A percentile compares a stretch with the other conserved stretches of the same genome.
Conservation (phyloP, 1,140 invertebrate genomes). For the Heterodera schachtii region DNA sequence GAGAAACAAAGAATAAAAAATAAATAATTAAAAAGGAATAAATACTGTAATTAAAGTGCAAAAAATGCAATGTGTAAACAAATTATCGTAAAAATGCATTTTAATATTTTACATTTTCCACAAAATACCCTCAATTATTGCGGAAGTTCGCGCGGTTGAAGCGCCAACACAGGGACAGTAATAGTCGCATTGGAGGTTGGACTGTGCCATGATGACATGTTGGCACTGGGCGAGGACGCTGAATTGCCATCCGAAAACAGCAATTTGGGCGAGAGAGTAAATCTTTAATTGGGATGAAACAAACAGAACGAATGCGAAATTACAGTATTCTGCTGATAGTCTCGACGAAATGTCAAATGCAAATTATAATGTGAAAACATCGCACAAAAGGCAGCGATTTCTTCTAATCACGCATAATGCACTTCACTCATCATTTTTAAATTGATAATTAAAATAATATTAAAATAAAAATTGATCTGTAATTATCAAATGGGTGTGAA, state of each 20-base stretch:
- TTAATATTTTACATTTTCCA: neutral
- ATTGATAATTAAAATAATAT: too few relatives aligned
- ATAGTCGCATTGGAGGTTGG: slow-evolving; percentile 65
- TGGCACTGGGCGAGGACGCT: slow-evolving; percentile 57
- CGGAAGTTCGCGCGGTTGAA: slow-evolving; percentile 61
- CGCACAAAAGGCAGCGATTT: too few relatives aligned
- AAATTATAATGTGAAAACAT: neutral
- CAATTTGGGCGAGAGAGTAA: slow-evolving; percentile 59
- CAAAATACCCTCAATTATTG: slow-evolving; percentile 60
- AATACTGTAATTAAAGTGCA: neutral
- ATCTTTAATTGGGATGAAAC: slow-evolving; percentile 48
- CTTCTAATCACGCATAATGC: too few relatives aligned
- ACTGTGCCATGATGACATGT: slow-evolving; percentile 63
- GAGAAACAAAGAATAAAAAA: neutral
- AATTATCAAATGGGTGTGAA: too few relatives aligned
- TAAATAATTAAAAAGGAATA: neutral
- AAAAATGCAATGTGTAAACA: slow-evolving; percentile 15
- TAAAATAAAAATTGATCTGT: too few relatives aligned
- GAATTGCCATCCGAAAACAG: slow-evolving; percentile 62
- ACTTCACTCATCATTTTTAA: too few relatives aligned
- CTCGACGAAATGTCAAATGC: slow-evolving; percentile 7
- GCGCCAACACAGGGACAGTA: slow-evolving; percentile 65
- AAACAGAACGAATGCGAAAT: neutral
- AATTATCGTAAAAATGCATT: neutral
- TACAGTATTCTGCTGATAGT: neutral